Evolutionary conservation across 2,797 vertebrate genomes (phyloP).

Genomic region (Pseudochromis fuscus): DNA sequence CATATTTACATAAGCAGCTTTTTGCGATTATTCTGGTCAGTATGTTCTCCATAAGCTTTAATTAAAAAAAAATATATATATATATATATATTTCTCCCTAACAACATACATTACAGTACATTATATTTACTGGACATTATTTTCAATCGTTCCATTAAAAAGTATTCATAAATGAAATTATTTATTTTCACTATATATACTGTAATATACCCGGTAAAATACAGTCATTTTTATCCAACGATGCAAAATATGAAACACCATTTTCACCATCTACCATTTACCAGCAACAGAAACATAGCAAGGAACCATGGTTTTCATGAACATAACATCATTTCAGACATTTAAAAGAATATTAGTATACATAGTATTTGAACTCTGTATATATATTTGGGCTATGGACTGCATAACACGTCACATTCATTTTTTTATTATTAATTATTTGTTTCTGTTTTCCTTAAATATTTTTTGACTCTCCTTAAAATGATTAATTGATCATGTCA

Average conservation of each 20-base stretch:
- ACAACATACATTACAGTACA: neutral
- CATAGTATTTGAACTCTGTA: neutral
- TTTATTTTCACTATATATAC: neutral
- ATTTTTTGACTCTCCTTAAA: neutral
- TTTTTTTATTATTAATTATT: too few species aligned
- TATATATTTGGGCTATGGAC: neutral
- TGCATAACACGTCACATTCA: neutral
- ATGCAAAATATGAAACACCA: neutral
- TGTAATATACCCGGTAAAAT: neutral
- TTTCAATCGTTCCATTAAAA: neutral
- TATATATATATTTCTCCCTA: too few species aligned
- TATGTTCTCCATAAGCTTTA: conserved; percentile 2
- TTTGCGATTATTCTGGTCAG: conserved; percentile 7
- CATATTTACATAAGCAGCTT: conserved; percentile 8
- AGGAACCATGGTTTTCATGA: too few species aligned
- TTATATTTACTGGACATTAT: neutral
- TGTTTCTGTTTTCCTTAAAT: neutral
- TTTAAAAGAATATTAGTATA: neutral
- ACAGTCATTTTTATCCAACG: neutral
- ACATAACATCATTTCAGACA: neutral
- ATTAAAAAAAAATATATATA: neutral
- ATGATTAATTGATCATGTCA: neutral
- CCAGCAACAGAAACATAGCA: too few species aligned
- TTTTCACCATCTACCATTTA: too few species aligned
- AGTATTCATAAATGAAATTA: neutral